These are phyloP conservation scores for Ahaetulla prasina DNA, from an alignment of 2,113 vertebrate species.

Conservation along the genomic window DNA sequence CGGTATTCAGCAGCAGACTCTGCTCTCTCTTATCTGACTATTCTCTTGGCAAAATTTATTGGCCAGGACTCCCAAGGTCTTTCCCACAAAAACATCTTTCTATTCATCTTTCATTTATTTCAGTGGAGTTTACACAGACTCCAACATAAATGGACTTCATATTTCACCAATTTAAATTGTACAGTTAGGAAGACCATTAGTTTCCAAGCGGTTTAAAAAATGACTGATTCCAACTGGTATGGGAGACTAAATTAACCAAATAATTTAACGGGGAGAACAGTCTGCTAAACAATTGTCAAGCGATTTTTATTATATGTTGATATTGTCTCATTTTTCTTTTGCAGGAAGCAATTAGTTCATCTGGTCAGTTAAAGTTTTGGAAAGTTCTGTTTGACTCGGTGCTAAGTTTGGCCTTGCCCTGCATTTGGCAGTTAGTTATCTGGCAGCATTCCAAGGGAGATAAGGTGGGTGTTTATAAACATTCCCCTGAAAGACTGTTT, in stretches of 20 bases:
- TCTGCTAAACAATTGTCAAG: background rate
- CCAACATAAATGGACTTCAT: background rate
- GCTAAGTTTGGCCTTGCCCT: too few species aligned
- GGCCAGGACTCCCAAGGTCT: background rate
- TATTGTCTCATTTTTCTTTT: constrained; percentile 1
- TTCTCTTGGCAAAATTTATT: background rate
- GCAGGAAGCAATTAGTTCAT: too few species aligned
- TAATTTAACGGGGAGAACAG: rapidly evolving
- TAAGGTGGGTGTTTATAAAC: too few species aligned
- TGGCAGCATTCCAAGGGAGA: too few species aligned
- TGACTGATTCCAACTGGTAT: background rate
- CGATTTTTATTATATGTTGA: constrained; percentile 9
- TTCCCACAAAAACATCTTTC: background rate
- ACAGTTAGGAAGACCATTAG: background rate
- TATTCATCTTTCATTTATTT: background rate
- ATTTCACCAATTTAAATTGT: background rate
- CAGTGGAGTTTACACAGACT: background rate
- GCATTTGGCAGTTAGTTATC: too few species aligned
- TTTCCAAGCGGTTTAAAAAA: background rate
- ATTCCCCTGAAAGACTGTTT: too few species aligned
- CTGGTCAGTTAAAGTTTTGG: too few species aligned
- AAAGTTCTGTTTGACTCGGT: too few species aligned
- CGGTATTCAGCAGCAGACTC: background rate
- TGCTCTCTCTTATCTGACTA: background rate
- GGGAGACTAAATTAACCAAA: background rate